Base-by-base conservation (phyloP, 2,797 vertebrate species). In the Naso thynnoides region DNA sequence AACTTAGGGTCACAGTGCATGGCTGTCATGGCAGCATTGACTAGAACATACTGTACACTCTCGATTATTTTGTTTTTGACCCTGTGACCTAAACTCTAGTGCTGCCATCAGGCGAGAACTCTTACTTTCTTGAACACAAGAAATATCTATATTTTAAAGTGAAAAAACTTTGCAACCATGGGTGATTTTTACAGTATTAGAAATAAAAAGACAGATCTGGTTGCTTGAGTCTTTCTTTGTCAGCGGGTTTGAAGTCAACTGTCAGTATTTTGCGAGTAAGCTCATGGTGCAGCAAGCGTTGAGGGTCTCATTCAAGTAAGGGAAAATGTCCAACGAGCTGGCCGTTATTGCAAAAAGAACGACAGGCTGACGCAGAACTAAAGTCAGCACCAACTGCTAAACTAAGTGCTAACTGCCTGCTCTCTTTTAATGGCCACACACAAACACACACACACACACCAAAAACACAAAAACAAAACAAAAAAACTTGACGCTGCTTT, bases 241-340 rank as follows among this genome's bases (percentile, higher is more conserved):
- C 33, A 9, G 33, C 33, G 9, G 33, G 8, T 36, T 11, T 36
- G 33, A 11, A 11, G 9, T 36, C 33, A 36, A 11, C 33, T 36
- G 33, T 11, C 33, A 11, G 33, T 36, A n/a, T 52, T 14, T 9
- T 7, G 26, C 27, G 24, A 52, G 26, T 27, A 9, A 29, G 49
- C 26, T 27, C 49, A 8, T 5, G 42, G 9, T 50, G 64, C 18
- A 58, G n/a, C 6, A 1, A 41, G 33, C 53, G 70, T 69, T 47
- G 58, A 42, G 26, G 65, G 59, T 80, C 67, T 58, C 24, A 23
- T 54, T 71, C 41, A 42, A 41, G 60, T 36, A 47, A n/a, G n/a
- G n/a, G n/a, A n/a, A n/a, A n/a, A n/a, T n/a, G n/a, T n/a, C n/a
- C n/a, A n/a, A n/a, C n/a, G n/a, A n/a, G n/a, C n/a, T n/a, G n/a